These are phyloP conservation scores for Metacarcinus magister DNA, from an alignment of 2,888 invertebrate genomes.

Conservation along the genomic window DNA sequence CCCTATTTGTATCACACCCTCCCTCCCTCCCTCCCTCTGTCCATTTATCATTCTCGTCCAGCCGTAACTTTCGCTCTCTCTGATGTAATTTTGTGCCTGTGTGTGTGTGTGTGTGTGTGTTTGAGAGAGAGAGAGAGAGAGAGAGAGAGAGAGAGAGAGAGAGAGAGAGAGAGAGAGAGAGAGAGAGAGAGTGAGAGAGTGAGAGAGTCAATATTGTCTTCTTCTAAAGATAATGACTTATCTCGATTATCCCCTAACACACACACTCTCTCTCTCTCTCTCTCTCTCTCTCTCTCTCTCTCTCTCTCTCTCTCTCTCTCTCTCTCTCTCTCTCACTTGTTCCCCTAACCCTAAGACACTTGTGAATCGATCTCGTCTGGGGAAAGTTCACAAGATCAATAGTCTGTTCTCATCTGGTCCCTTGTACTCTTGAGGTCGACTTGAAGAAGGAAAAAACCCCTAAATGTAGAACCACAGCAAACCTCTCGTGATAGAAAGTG, in stretches of 20 bases:
- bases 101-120: no score
- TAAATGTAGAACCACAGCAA: background rate
- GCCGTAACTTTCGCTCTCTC: background rate
- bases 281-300: constrained; percentile 48
- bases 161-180: constrained; percentile 59
- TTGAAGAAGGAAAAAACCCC: background rate
- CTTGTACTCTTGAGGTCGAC: background rate
- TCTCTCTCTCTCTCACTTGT: constrained; percentile 31
- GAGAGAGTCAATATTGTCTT: constrained; percentile 10
- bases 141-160: constrained; percentile 43
- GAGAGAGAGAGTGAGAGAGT: background rate
- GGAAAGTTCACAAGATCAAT: background rate
- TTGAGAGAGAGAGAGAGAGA: background rate
- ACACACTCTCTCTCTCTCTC: background rate
- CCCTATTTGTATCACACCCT: no score
- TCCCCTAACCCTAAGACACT: constrained; percentile 43
- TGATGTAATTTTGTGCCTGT: background rate
- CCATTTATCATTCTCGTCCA: background rate
- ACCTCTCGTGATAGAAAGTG: background rate
- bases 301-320: constrained; percentile 48
- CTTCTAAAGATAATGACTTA: no score
- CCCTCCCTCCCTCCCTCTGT: background rate
- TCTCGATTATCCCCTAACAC: no score
- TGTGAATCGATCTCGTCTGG: background rate
- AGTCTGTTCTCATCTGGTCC: background rate